Percentiles rank a stretch among this genome's conserved stretches.
Evolutionary conservation across 1,140 invertebrate genomes (phyloP).

Genomic region (Drosophila nigromelanica): DNA sequence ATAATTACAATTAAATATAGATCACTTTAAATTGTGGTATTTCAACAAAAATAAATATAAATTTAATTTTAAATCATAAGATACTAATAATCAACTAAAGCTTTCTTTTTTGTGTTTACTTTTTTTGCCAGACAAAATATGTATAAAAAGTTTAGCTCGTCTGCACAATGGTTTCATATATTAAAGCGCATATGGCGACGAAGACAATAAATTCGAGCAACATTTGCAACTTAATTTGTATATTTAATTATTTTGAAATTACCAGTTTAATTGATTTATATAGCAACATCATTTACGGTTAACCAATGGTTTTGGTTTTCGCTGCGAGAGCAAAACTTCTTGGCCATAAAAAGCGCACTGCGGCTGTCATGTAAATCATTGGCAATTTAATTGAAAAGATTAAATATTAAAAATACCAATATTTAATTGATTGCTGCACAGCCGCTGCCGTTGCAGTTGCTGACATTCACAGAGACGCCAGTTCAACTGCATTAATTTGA

Average conservation of each 20-base stretch:
- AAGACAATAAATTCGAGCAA: neutral
- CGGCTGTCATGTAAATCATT: constrained; percentile 52
- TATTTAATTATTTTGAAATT: constrained; percentile 73
- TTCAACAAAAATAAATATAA: too few relatives aligned
- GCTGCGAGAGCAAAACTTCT: constrained; percentile 49
- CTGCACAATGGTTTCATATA: neutral
- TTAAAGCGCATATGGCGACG: neutral
- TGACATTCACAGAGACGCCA: constrained; percentile 16
- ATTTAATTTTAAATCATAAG: too few relatives aligned
- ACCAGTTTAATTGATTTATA: constrained; percentile 73
- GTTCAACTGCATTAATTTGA: constrained; percentile 66
- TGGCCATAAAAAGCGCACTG: constrained; percentile 24
- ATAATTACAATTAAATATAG: too few relatives aligned
- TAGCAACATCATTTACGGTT: constrained; percentile 64
- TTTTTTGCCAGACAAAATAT: too few relatives aligned
- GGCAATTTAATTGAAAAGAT: constrained; percentile 79
- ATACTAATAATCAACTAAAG: too few relatives aligned
- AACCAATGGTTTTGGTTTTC: constrained; percentile 40
- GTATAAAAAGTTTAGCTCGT: neutral
- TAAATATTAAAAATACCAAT: constrained; percentile 79
- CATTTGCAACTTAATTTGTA: constrained; percentile 62
- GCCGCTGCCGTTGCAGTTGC: neutral
- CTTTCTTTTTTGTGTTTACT: too few relatives aligned
- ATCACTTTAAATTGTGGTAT: too few relatives aligned
- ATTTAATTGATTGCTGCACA: constrained; percentile 67